Percentiles rank a stretch among this genome's conserved stretches.
phyloP scores from a whole-genome alignment of 1,140 invertebrate genomes.

The Drosophila oshimai region DNA sequence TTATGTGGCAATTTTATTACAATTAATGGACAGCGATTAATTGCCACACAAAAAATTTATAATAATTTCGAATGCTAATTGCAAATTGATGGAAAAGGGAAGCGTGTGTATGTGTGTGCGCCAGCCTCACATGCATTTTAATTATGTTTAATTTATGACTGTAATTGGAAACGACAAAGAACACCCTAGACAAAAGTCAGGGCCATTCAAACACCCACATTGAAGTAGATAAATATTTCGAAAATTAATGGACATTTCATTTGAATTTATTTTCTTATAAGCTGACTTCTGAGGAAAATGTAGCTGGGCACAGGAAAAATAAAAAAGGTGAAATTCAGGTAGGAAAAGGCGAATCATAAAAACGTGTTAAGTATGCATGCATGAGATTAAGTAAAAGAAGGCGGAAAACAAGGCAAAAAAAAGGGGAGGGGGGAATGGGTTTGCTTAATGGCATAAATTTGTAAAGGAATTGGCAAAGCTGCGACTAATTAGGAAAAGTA shows the following conservation, averaged over 20 bases:
- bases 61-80: conserved; percentile 35
- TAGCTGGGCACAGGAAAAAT: not conserved
- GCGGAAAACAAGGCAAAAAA: no score
- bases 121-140: conserved; percentile 62
- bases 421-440: not conserved
- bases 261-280: no score
- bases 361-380: conserved; percentile 48
- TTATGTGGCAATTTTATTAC: conserved; percentile 2
- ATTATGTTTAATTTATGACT: conserved; percentile 67
- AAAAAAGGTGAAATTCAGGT: not conserved
- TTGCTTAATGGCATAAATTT: conserved; percentile 40
- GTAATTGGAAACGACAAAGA: conserved; percentile 34
- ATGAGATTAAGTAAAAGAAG: conserved; percentile 8
- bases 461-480: conserved; percentile 46
- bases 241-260: conserved; percentile 11
- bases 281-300: not conserved
- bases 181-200: not conserved
- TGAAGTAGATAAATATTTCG: conserved; percentile 3
- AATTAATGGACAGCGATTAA: conserved; percentile 22
- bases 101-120: conserved; percentile 11
- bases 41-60: not conserved
- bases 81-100: conserved; percentile 35
- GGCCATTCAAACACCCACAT: not conserved
- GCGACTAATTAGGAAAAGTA: conserved; percentile 46
- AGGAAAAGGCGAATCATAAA: conserved; percentile 41